Conservation (phyloP, 2,113 vertebrate genomes). For the Brachyhypopomus occidentalis region DNA sequence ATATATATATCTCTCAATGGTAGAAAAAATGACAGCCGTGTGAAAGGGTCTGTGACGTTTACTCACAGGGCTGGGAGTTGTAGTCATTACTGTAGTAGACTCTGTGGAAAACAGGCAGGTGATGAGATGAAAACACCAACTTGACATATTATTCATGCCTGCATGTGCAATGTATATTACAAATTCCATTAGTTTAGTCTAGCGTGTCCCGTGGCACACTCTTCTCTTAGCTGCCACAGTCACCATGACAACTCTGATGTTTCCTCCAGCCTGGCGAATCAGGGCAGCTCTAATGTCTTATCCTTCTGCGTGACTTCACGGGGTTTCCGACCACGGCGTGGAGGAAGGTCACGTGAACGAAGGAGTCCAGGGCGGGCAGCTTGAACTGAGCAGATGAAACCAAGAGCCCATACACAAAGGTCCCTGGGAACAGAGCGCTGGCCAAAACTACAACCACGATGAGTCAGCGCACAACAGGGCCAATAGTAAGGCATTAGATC, state of each 20-base stretch:
- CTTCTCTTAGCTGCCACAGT: not conserved
- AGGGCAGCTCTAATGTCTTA: no score
- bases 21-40: no score
- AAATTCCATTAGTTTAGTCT: not conserved
- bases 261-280: no score
- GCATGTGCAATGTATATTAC: not conserved
- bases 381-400: not conserved
- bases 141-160: not conserved
- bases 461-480: not conserved
- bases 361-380: not conserved
- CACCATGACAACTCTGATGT: no score
- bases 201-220: not conserved
- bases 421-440: not conserved
- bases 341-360: no score
- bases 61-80: conserved; percentile 9
- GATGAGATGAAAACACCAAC: not conserved
- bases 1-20: no score
- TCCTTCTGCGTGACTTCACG: no score
- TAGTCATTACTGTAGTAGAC: not conserved
- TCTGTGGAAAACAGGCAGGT: not conserved
- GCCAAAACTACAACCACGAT: not conserved
- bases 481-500: no score
- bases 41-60: not conserved
- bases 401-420: not conserved
- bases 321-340: no score